A percentile compares a stretch with the other conserved stretches of the same genome.
These are phyloP conservation scores for Barbus barbus DNA, from an alignment of 2,113 vertebrate genomes.

Conservation along the genomic window DNA sequence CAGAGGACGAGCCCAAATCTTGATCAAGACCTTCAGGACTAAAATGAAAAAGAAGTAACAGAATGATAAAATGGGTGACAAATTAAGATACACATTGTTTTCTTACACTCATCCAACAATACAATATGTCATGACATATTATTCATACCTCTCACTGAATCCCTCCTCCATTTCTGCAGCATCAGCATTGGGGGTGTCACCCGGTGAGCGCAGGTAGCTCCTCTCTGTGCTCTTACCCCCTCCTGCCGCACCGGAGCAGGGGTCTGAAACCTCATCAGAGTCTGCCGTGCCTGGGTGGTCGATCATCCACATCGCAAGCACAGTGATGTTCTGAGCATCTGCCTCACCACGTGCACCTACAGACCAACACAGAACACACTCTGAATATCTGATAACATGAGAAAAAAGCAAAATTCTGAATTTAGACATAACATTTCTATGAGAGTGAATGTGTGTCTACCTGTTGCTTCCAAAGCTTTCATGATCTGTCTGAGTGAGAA, in stretches of 20 bases:
- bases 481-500: conserved; percentile 95
- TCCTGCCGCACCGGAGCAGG: conserved; percentile 73
- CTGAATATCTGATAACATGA: neutral
- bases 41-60: conserved; percentile 4
- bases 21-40: conserved; percentile 91
- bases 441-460: conserved; percentile 65
- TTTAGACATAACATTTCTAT: neutral
- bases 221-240: conserved; percentile 85
- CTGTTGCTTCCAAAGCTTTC: conserved; percentile 97
- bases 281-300: conserved; percentile 91
- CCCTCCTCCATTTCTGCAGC: conserved; percentile 90
- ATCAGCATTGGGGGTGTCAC: conserved; percentile 87
- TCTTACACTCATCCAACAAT: no score
- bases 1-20: conserved; percentile 84
- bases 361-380: neutral
- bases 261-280: conserved; percentile 81
- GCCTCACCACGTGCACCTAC: conserved; percentile 93
- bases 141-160: conserved; percentile 87
- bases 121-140: neutral
- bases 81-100: no score
- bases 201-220: conserved; percentile 83
- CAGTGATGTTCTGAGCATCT: conserved; percentile 96
- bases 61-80: neutral
- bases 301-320: conserved; percentile 99
- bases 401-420: neutral